phyloP scores from a whole-genome alignment of 2,888 invertebrate species.

The Drosophila villosipedis region DNA sequence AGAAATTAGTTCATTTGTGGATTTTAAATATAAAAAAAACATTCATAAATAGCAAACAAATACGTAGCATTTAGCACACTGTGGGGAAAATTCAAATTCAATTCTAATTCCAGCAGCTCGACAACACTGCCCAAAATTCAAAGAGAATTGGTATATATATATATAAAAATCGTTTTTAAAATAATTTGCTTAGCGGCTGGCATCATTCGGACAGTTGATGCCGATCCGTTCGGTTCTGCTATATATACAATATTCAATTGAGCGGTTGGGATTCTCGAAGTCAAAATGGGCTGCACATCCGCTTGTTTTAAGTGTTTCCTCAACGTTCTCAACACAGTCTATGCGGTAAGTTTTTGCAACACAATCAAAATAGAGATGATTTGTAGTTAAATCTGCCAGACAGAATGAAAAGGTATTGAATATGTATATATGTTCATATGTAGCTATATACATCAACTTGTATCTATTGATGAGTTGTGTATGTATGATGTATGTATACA shows the following conservation, averaged over 20 bases:
- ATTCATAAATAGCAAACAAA: constrained; percentile 2
- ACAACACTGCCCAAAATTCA: constrained; percentile 46
- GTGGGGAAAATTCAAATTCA: constrained; percentile 1
- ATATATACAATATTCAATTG: constrained; percentile 5
- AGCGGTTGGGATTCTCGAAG: background rate
- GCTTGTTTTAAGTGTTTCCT: constrained; percentile 74
- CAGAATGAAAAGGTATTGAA: background rate
- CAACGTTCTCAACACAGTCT: constrained; percentile 69
- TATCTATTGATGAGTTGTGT: constrained; percentile 6
- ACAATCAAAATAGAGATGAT: background rate
- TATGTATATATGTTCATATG: background rate
- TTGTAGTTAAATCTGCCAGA: background rate
- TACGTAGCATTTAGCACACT: background rate
- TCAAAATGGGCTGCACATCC: constrained; percentile 78
- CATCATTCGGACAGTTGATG: constrained; percentile 34
- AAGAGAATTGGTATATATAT: background rate
- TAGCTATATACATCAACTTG: background rate
- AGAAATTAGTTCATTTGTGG: constrained; percentile 41
- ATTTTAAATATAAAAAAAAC: constrained; percentile 27
- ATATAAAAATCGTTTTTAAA: background rate
- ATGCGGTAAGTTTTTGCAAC: constrained; percentile 65
- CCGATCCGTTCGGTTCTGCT: constrained; percentile 40
- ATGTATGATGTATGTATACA: background rate
- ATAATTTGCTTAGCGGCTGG: constrained; percentile 1
- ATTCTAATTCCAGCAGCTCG: constrained; percentile 29